phyloP scores from a whole-genome alignment of 2,113 vertebrate species.

The Gracilinanus agilis region DNA sequence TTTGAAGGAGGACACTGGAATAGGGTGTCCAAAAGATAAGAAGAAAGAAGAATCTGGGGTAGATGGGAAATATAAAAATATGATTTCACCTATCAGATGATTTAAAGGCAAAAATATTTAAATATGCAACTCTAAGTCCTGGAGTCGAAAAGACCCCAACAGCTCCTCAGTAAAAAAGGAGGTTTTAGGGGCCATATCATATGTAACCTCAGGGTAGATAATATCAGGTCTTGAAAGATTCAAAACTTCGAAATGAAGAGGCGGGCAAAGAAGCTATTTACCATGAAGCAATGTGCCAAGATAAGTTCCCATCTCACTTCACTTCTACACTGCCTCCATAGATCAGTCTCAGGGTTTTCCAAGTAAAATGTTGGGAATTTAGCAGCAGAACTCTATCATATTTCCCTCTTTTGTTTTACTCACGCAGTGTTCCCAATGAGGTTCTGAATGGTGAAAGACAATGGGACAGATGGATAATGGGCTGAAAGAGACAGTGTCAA shows the following conservation, averaged over 20 bases:
- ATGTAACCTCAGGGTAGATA: not conserved
- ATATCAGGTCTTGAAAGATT: conserved; percentile 26
- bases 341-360: conserved; percentile 2
- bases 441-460: conserved; percentile 80
- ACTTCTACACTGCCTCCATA: not conserved
- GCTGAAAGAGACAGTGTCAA: conserved; percentile 80
- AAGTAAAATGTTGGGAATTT: conserved; percentile 24
- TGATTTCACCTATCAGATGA: not conserved
- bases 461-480: conserved; percentile 78
- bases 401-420: conserved; percentile 70
- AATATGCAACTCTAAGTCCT: not conserved
- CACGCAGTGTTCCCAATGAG: conserved; percentile 82
- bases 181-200: not conserved
- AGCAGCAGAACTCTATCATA: not conserved
- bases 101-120: not conserved
- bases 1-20: not conserved
- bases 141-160: not conserved
- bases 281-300: rapidly evolving
- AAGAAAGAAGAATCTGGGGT: not conserved
- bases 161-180: not conserved
- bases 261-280: not conserved
- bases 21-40: not conserved
- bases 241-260: conserved; percentile 52
- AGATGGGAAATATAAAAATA: not conserved
- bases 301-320: rapidly evolving